A percentile compares a stretch with the other conserved stretches of the same genome.
Conservation (phyloP, 2,888 invertebrate species). For the Strigamia maritima region DNA sequence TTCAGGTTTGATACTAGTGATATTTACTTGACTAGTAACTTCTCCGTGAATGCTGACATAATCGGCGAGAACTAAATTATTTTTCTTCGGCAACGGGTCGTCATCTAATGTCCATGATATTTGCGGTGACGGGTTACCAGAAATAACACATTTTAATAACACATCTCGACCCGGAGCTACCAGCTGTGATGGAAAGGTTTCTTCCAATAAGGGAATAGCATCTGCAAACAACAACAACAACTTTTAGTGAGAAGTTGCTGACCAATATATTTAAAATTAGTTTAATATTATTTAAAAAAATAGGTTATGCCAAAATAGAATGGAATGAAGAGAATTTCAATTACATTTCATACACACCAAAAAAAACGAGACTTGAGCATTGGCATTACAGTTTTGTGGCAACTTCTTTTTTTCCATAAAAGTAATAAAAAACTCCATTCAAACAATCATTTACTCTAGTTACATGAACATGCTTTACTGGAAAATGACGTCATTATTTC, state of each 20-base stretch:
- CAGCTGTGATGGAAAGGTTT: constrained; percentile 47
- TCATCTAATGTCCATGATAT: constrained; percentile 50
- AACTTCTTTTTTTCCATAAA: too few relatives aligned
- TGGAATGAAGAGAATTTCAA: too few relatives aligned
- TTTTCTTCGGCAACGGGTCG: constrained; percentile 44
- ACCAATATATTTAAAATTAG: background rate
- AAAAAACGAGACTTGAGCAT: too few relatives aligned
- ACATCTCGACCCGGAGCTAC: constrained; percentile 49
- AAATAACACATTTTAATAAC: constrained; percentile 50
- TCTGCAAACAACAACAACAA: constrained; percentile 46
- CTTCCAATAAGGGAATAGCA: constrained; percentile 49
- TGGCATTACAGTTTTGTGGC: too few relatives aligned
- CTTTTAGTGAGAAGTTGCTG: background rate
- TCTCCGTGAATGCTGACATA: constrained; percentile 49
- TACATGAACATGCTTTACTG: too few relatives aligned
- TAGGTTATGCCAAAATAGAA: too few relatives aligned
- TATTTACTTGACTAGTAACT: constrained; percentile 78
- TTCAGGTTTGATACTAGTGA: constrained; percentile 70
- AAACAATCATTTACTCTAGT: too few relatives aligned
- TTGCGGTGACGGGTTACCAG: constrained; percentile 52
- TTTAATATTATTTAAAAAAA: too few relatives aligned
- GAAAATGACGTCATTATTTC: too few relatives aligned
- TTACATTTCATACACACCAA: too few relatives aligned
- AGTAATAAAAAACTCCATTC: too few relatives aligned
- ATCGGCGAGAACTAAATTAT: constrained; percentile 45